Evolutionary conservation across 2,888 invertebrate genomes (phyloP).

Genomic region (Machimus rusticus): DNA sequence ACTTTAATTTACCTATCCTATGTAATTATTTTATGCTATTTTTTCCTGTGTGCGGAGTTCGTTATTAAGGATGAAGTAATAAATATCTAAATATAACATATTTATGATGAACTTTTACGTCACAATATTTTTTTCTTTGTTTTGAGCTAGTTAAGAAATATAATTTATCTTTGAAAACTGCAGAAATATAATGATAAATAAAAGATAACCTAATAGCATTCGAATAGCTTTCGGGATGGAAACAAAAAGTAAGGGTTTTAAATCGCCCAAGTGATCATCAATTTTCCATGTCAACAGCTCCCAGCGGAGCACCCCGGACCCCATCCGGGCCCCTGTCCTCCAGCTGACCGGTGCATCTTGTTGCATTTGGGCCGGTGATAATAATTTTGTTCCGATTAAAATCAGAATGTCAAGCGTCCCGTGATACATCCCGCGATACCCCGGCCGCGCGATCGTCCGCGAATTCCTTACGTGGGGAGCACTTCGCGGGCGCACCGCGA

Average conservation of each 20-base stretch:
- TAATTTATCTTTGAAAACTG: too few relatives aligned
- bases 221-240: too few relatives aligned
- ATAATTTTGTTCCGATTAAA: slow-evolving; percentile 24
- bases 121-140: too few relatives aligned
- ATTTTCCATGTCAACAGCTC: not conserved
- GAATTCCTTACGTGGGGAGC: slow-evolving; percentile 30
- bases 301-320: not conserved
- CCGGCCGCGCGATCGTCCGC: not conserved
- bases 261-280: not conserved
- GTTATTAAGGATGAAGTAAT: too few relatives aligned
- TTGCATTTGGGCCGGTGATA: not conserved
- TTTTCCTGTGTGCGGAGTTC: too few relatives aligned
- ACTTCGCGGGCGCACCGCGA: not conserved
- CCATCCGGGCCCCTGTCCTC: not conserved
- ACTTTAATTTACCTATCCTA: too few relatives aligned
- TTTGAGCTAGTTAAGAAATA: too few relatives aligned
- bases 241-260: not conserved
- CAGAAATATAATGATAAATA: too few relatives aligned
- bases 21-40: too few relatives aligned
- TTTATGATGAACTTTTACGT: too few relatives aligned
- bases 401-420: slow-evolving; percentile 13
- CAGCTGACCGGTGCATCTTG: not conserved
- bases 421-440: not conserved
- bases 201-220: too few relatives aligned
- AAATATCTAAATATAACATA: too few relatives aligned